Conservation (phyloP, 2,113 vertebrate species). For the Tragelaphus buxtoni region DNA sequence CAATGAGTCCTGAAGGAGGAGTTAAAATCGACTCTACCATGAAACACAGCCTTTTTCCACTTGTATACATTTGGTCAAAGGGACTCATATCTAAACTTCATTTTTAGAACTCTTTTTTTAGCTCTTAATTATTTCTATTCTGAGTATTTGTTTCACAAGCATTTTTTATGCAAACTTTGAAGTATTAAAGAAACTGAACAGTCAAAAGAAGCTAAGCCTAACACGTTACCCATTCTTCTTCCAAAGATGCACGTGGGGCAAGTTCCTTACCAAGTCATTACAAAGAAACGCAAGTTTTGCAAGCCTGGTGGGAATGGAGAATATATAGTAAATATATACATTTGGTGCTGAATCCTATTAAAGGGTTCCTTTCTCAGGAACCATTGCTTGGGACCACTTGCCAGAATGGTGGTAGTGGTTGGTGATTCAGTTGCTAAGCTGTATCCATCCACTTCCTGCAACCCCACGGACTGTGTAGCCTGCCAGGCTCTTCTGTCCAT, state of each 20-base stretch:
- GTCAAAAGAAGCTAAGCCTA: not conserved
- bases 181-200: not conserved
- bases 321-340: not conserved
- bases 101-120: not conserved
- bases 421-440: not conserved
- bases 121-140: not conserved
- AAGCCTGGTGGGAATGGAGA: not conserved
- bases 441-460: not conserved
- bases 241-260: not conserved
- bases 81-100: not conserved
- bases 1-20: not conserved
- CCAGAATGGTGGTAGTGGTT: not conserved
- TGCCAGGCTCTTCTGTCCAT: not conserved
- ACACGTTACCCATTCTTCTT: not conserved
- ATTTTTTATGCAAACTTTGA: slow-evolving; percentile 11
- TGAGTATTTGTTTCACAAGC: not conserved
- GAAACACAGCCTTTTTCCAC: not conserved
- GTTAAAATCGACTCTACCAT: not conserved
- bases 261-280: not conserved
- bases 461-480: not conserved
- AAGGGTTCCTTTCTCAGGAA: not conserved
- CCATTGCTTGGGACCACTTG: not conserved
- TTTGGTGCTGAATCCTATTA: not conserved
- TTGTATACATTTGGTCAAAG: not conserved
- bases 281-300: not conserved